Evolutionary conservation across 2,888 invertebrate genomes (phyloP).

Genomic region (Brachyopa scutellaris): DNA sequence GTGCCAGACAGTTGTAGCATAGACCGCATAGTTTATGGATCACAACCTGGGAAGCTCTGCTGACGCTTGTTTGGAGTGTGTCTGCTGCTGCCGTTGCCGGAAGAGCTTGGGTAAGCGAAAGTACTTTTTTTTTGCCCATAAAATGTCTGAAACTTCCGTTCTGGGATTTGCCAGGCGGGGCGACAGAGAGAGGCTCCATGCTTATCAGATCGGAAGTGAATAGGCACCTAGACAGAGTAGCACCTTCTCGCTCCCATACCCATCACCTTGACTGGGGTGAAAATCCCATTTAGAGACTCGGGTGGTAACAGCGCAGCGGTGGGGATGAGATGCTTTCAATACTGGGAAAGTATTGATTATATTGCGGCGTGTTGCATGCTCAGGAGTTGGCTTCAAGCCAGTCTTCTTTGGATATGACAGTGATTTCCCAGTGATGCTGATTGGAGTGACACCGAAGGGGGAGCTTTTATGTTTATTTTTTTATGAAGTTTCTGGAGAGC

Average conservation of each 20-base stretch:
- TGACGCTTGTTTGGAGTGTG: conserved; percentile 53
- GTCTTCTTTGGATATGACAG: conserved; percentile 61
- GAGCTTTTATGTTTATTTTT: not conserved
- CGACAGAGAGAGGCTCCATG: conserved; percentile 56
- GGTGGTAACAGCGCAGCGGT: not conserved
- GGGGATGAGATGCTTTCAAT: conserved; percentile 9
- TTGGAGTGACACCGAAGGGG: conserved; percentile 48
- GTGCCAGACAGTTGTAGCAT: conserved; percentile 67
- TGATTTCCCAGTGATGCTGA: conserved; percentile 62
- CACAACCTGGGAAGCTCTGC: conserved; percentile 61
- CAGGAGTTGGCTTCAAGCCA: conserved; percentile 68
- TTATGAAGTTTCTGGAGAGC: conserved; percentile 41
- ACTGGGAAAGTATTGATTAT: conserved; percentile 67
- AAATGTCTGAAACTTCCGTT: conserved; percentile 69
- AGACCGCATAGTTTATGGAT: conserved; percentile 66
- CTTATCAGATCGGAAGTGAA: conserved; percentile 62
- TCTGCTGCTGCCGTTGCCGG: conserved; percentile 46
- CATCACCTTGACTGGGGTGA: not conserved
- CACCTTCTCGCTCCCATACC: not conserved
- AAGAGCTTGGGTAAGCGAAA: conserved; percentile 66
- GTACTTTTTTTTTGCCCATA: conserved; percentile 63
- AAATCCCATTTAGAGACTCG: conserved; percentile 22
- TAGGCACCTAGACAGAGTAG: conserved; percentile 65
- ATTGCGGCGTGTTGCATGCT: conserved; percentile 62
- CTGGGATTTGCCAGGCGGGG: conserved; percentile 34